Conservation (phyloP, 2,888 invertebrate genomes). For the Physocephala rufipes region DNA sequence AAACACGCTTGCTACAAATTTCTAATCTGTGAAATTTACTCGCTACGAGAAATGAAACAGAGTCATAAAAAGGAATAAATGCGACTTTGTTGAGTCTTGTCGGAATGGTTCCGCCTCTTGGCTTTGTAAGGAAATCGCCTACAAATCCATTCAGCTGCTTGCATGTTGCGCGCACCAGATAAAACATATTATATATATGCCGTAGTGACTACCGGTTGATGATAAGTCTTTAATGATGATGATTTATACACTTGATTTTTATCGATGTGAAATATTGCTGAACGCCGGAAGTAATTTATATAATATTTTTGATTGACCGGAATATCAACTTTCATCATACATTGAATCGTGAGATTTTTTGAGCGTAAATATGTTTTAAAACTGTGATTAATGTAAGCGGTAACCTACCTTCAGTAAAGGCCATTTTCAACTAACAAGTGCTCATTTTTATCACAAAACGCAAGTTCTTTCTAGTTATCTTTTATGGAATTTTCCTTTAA, state of each 20-base stretch:
- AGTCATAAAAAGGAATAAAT: constrained; percentile 59
- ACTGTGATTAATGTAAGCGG: neutral
- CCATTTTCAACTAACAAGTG: too few relatives aligned
- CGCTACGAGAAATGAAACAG: constrained; percentile 36
- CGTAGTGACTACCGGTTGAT: constrained; percentile 24
- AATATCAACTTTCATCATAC: neutral
- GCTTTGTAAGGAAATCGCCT: constrained; percentile 11
- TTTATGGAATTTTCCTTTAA: too few relatives aligned
- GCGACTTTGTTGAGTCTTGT: constrained; percentile 49
- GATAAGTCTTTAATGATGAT: constrained; percentile 38
- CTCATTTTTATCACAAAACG: too few relatives aligned
- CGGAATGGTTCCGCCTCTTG: constrained; percentile 48
- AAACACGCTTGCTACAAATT: constrained; percentile 46
- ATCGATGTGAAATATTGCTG: neutral
- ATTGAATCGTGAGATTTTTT: too few relatives aligned
- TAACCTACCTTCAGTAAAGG: neutral
- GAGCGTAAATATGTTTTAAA: neutral
- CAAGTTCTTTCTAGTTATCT: too few relatives aligned
- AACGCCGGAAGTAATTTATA: too few relatives aligned
- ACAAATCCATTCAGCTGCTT: constrained; percentile 9
- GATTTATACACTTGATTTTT: constrained; percentile 40
- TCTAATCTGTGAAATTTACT: constrained; percentile 50
- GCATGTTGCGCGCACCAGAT: constrained; percentile 14
- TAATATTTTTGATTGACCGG: too few relatives aligned
- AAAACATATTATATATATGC: constrained; percentile 6